Conservation (phyloP, 2,888 invertebrate species). For the Patella depressa region DNA sequence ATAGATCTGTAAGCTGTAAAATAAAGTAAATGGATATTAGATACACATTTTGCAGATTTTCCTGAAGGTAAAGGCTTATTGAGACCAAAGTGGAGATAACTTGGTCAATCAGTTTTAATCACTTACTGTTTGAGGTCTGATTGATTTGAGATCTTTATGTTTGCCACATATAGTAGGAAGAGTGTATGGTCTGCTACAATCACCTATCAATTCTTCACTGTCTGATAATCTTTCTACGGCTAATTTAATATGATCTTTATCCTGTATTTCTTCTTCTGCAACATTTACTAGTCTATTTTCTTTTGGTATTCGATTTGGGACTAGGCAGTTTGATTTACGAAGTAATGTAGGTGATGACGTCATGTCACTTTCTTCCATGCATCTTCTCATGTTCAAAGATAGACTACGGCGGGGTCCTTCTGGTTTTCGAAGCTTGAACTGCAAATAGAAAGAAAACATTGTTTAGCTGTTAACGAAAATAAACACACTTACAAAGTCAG, state of each 20-base stretch:
- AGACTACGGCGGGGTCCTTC: neutral
- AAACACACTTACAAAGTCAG: too few relatives aligned
- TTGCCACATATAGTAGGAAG: slow-evolving; percentile 15
- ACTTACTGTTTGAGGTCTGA: slow-evolving; percentile 9
- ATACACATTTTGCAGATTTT: too few relatives aligned
- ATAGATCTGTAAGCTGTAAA: slow-evolving; percentile 71
- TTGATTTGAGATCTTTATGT: slow-evolving; percentile 23
- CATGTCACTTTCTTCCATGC: neutral
- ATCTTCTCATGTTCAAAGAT: neutral
- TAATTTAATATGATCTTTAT: neutral
- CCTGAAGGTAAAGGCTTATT: too few relatives aligned
- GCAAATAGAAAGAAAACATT: neutral
- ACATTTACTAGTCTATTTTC: neutral
- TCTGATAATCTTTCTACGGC: slow-evolving; percentile 5
- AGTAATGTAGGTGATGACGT: neutral
- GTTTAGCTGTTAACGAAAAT: too few relatives aligned
- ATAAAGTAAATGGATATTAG: too few relatives aligned
- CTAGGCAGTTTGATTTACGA: too few relatives aligned
- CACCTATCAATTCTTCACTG: neutral
- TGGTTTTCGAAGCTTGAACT: neutral
- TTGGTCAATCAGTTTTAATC: neutral
- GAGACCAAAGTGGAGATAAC: neutral
- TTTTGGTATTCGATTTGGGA: neutral
- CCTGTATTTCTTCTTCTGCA: neutral
- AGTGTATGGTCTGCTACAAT: slow-evolving; percentile 14